Evolutionary conservation across 2,888 invertebrate species (phyloP).

Genomic region (Gymnocheta viridis): DNA sequence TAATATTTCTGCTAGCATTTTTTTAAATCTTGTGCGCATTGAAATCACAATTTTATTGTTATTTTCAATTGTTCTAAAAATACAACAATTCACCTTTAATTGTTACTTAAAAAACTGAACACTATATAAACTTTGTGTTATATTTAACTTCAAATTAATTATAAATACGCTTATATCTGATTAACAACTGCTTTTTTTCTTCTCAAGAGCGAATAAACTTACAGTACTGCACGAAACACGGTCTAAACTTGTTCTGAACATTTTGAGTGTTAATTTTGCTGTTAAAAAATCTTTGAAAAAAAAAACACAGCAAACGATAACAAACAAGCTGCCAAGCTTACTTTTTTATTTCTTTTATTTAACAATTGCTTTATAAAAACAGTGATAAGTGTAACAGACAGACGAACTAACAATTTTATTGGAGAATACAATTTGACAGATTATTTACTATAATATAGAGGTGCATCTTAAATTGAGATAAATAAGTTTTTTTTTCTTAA

Average conservation of each 20-base stretch:
- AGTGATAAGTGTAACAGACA: constrained; percentile 2
- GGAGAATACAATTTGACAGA: neutral
- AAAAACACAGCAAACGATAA: constrained; percentile 21
- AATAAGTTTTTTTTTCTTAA: neutral
- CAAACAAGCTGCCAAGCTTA: constrained; percentile 31
- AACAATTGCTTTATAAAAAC: neutral
- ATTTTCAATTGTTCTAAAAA: neutral
- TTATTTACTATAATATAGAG: neutral
- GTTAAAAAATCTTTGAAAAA: constrained; percentile 11
- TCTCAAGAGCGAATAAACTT: neutral
- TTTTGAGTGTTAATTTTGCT: neutral
- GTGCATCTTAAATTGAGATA: neutral
- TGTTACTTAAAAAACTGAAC: neutral
- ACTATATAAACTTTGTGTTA: no score
- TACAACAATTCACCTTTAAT: neutral
- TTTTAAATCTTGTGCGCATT: neutral
- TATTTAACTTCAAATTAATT: neutral
- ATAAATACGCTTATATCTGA: neutral
- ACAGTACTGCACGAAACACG: constrained; percentile 27
- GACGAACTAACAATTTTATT: neutral
- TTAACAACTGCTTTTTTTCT: neutral
- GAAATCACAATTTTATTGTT: neutral
- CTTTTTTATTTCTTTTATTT: neutral
- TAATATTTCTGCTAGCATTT: no score
- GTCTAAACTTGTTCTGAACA: constrained; percentile 43